A percentile compares a stretch with the other conserved stretches of the same genome.
phyloP scores from a whole-genome alignment of 2,113 vertebrate genomes.

The Aplodontia rufa region DNA sequence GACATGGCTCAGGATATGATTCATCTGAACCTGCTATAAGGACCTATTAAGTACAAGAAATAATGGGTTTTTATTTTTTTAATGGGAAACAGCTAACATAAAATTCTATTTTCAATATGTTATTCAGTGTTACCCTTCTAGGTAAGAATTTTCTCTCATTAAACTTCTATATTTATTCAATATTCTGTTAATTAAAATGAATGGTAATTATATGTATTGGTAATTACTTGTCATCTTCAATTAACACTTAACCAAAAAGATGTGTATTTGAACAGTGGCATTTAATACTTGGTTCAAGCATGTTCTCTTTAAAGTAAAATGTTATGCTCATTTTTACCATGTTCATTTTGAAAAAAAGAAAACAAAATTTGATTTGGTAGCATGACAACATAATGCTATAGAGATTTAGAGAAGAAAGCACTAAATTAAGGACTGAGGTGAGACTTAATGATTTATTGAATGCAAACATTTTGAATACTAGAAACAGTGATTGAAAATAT shows the following conservation, averaged over 20 bases:
- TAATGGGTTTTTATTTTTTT: slow-evolving; percentile 61
- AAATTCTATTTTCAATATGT: neutral
- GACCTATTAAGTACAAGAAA: slow-evolving; percentile 43
- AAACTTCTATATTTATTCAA: slow-evolving; percentile 19
- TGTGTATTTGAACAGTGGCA: slow-evolving; percentile 58
- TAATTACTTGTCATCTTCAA: slow-evolving; percentile 2
- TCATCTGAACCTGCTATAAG: slow-evolving; percentile 64
- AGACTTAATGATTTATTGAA: slow-evolving; percentile 21
- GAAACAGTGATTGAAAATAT: neutral
- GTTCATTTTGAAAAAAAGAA: neutral
- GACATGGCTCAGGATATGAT: slow-evolving; percentile 65
- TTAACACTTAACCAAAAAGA: slow-evolving; percentile 30
- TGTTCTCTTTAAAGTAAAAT: slow-evolving; percentile 14
- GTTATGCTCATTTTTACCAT: neutral
- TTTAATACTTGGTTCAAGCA: neutral
- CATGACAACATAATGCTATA: neutral
- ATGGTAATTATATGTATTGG: slow-evolving; percentile 26
- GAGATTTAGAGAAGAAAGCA: neutral
- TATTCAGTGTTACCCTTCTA: slow-evolving; percentile 22
- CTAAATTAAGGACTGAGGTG: neutral
- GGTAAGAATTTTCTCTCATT: slow-evolving; percentile 42
- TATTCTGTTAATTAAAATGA: slow-evolving; percentile 41
- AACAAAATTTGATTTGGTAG: neutral
- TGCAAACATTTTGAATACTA: slow-evolving; percentile 43
- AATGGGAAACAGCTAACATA: slow-evolving; percentile 10